These are phyloP conservation scores for Dicyrtoma fusca DNA, from an alignment of 2,888 invertebrate genomes.

Conservation along the genomic window DNA sequence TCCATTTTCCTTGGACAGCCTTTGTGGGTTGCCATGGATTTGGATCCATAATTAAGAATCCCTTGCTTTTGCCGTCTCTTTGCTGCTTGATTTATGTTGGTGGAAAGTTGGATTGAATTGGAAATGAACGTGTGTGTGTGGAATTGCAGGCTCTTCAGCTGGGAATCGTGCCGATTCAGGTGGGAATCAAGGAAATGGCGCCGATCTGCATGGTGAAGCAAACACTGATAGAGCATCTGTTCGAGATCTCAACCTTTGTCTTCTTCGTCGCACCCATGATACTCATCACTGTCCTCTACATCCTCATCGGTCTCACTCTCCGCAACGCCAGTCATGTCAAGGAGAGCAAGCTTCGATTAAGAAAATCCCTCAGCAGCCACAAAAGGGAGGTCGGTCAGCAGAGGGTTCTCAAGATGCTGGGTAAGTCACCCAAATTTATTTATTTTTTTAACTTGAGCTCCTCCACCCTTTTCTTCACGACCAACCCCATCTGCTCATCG, in stretches of 20 bases:
- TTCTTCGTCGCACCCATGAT: slow-evolving; percentile 68
- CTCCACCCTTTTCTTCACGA: too few relatives aligned
- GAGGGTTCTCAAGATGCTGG: slow-evolving; percentile 65
- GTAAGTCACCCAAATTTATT: too few relatives aligned
- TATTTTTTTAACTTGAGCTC: too few relatives aligned
- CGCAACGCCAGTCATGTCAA: slow-evolving; percentile 58
- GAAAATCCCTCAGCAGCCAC: slow-evolving; percentile 54
- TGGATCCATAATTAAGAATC: neutral
- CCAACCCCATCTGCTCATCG: too few relatives aligned
- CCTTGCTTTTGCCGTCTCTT: neutral
- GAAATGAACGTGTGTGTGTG: neutral
- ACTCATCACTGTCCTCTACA: slow-evolving; percentile 66
- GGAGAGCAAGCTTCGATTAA: slow-evolving; percentile 54
- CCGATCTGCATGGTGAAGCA: slow-evolving; percentile 68
- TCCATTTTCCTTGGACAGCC: neutral
- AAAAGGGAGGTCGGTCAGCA: slow-evolving; percentile 59
- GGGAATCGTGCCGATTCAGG: slow-evolving; percentile 43
- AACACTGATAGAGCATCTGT: slow-evolving; percentile 62
- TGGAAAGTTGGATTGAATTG: neutral
- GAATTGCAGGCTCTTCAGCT: slow-evolving; percentile 52
- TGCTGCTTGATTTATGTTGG: too few relatives aligned
- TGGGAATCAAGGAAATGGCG: slow-evolving; percentile 62
- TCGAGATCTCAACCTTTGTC: slow-evolving; percentile 71
- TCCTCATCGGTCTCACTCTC: slow-evolving; percentile 62
- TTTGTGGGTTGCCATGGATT: too few relatives aligned